Evolutionary conservation across 2,888 invertebrate species (phyloP), one percentile per base, ranked within the genome.

Genomic region (Aleiodes testaceus): DNA sequence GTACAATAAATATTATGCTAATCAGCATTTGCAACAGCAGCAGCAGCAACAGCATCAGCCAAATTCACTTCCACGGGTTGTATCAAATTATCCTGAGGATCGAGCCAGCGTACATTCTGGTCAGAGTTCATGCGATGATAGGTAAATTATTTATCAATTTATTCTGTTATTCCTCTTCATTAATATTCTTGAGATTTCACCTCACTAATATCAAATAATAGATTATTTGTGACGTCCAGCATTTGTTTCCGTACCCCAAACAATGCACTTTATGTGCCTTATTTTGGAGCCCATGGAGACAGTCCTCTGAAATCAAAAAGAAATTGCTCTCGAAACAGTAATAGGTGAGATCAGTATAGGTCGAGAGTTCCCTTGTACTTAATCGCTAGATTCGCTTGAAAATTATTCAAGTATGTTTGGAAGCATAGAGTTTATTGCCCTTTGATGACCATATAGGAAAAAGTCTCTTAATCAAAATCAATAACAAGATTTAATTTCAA

Each of bases 61-160:
- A 11, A 64, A 84, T 69, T 16, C 14, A 47, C 45, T 20, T 5
- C 44, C 44, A 12, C 45, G 20, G 1, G n/a, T 18, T 2, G 80
- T 80, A n/a, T 5, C 72, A 1, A 85, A 82, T 72, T 87, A 87
- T 71, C 88, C 89, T 9, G 93, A 93, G 80, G 94, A 93, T 77
- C 90, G 94, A 77, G 93, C 92, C 75, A 94, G 94, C 79, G 93
- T 94, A 67, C 95, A 95, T 89, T 95, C 95, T 16, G 95, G 95
- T 59, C 91, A 94, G 79, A 95, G 95, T 88, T 95, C 95, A 73
- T 92, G 93, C 78, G 93, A 93, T 85, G 94, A 93, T 52, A 90
- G 92, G 89, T 92, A 88, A 86, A 89, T 89, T 81, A 88, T 67
- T 70, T 44, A 59, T 68, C 61, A 53, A 63, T 50, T 59, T 18